Evolutionary conservation across 2,888 invertebrate species (phyloP), one percentile per base, ranked within the genome.

Genomic region (Scaptodrosophila latifasciaeformis): DNA sequence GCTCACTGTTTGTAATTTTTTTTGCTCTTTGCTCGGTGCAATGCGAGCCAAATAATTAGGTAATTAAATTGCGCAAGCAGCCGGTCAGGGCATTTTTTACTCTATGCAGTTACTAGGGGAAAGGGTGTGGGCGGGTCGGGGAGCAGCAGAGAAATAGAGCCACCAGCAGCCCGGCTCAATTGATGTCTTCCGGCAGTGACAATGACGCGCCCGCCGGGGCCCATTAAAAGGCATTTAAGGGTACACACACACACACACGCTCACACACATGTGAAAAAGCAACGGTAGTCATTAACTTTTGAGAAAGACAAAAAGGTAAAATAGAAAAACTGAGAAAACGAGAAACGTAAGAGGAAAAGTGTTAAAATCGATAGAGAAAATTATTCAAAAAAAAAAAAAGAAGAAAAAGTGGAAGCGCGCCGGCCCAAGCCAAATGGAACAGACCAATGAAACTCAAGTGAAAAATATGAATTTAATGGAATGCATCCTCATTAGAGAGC

Each of bases 51-150:
- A 35, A 46, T 46, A 66, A 66, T 66, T 66, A 66, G 59, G 40
- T 63, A 65, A 60, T 65, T 66, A 60, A 66, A 66, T 65, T 66
- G 65, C 65, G 63, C 65, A 66, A 63, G 47, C 63, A 56, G 65
- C 59, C 65, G 65, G 64, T 52, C 64, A 58, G 60, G 60, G 49
- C 60, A n/a, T n/a, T n/a, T n/a, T n/a, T n/a, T n/a, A n/a, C n/a
- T n/a, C n/a, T n/a, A n/a, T n/a, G n/a, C n/a, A n/a, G n/a, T n/a
- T n/a, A n/a, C n/a, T n/a, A n/a, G n/a, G n/a, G n/a, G n/a, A n/a
- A n/a, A n/a, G n/a, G n/a, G n/a, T n/a, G n/a, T n/a, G n/a, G n/a
- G n/a, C n/a, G n/a, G n/a, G n/a, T n/a, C n/a, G n/a, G n/a, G n/a
- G n/a, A n/a, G n/a, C n/a, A n/a, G n/a, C n/a, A n/a, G n/a, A n/a